Conservation (phyloP, 2,888 invertebrate genomes). For the Orthosia gothica region DNA sequence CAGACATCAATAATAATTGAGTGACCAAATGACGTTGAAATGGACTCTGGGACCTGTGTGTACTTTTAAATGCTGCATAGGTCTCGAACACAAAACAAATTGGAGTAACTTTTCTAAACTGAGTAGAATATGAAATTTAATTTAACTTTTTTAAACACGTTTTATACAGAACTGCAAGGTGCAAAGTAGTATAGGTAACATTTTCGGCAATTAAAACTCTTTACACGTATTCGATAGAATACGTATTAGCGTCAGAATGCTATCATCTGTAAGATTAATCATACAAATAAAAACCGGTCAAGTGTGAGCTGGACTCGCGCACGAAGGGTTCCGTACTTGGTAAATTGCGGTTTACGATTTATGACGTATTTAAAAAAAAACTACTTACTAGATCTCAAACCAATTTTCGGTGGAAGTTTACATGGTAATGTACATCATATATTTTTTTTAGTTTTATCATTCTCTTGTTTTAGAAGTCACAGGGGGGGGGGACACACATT, state of each 20-base stretch:
- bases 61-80: neutral
- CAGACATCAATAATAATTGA: neutral
- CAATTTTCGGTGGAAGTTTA: no score
- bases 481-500: no score
- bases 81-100: neutral
- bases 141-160: no score
- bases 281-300: no score
- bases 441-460: no score
- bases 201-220: neutral
- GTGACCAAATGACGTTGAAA: neutral
- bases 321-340: no score
- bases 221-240: slow-evolving; percentile 10
- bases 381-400: no score
- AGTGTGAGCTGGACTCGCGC: no score
- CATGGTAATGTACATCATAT: no score
- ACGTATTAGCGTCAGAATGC: neutral
- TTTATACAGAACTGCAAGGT: neutral
- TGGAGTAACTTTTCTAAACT: neutral
- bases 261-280: neutral
- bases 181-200: slow-evolving; percentile 1
- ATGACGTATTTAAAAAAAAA: no score
- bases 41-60: neutral
- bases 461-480: no score
- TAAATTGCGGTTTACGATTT: no score
- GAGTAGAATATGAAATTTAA: neutral